A percentile compares a stretch with the other conserved stretches of the same genome.
These are phyloP conservation scores for Heliconius ismenius DNA, from an alignment of 2,888 invertebrate genomes.

Conservation along the genomic window DNA sequence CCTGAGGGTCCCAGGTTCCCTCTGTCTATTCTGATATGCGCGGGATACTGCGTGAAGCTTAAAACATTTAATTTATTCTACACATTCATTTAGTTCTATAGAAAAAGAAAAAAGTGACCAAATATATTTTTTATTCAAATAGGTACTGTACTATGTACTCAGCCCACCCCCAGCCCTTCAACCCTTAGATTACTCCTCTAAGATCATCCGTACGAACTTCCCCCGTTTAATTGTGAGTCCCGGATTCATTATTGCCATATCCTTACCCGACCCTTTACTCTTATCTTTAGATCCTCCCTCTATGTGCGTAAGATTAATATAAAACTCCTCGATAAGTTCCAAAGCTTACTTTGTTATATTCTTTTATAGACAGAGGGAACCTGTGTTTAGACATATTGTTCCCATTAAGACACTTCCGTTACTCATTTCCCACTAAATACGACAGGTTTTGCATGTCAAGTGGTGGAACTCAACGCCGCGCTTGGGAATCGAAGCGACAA, in stretches of 20 bases:
- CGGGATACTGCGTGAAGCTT: too few species aligned
- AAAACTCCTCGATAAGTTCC: constrained; percentile 1
- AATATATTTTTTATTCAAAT: neutral
- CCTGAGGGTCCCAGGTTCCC: too few species aligned
- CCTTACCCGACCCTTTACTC: constrained; percentile 70
- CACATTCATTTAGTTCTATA: too few species aligned
- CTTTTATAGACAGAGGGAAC: too few species aligned
- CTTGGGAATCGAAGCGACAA: too few species aligned
- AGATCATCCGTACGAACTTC: constrained; percentile 78
- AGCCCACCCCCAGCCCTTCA: constrained; percentile 47
- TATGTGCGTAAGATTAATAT: constrained; percentile 44
- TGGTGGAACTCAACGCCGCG: too few species aligned
- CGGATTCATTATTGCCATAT: constrained; percentile 78
- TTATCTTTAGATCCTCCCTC: constrained; percentile 68
- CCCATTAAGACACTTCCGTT: too few species aligned
- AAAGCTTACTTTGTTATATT: neutral
- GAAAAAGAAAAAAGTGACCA: too few species aligned
- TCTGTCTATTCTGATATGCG: too few species aligned
- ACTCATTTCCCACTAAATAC: too few species aligned
- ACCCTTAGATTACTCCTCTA: constrained; percentile 70
- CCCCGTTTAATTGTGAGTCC: constrained; percentile 79
- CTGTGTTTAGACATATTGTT: too few species aligned
- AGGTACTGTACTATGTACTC: constrained; percentile 25
- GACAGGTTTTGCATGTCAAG: too few species aligned
- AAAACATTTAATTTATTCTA: neutral